Conservation (phyloP, 2,797 vertebrate genomes). For the Acridotheres tristis region DNA sequence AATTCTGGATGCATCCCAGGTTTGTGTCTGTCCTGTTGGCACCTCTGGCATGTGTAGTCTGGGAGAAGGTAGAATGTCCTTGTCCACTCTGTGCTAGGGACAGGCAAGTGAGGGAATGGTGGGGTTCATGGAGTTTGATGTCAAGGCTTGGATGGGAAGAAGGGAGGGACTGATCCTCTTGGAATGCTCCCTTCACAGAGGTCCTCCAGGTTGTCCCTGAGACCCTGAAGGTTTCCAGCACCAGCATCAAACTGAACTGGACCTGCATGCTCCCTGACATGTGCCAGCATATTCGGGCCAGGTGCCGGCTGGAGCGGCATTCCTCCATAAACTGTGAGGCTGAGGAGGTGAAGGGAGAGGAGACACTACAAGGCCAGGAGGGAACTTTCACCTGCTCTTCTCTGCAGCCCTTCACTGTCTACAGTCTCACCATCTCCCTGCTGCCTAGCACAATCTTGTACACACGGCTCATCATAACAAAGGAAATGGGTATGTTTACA, state of each 20-base stretch:
- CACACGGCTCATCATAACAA: background rate
- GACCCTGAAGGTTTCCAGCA: background rate
- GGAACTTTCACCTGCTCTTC: background rate
- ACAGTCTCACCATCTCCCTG: background rate
- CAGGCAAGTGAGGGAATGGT: background rate
- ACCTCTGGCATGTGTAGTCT: background rate
- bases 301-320: background rate
- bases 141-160: background rate
- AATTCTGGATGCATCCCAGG: background rate
- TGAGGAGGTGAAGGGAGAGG: background rate
- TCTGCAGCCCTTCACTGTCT: slow-evolving; percentile 32
- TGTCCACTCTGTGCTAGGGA: background rate
- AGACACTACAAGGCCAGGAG: background rate
- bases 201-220: background rate
- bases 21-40: background rate
- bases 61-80: background rate
- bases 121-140: background rate
- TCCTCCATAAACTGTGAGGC: background rate
- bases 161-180: background rate
- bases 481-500: background rate
- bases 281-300: background rate
- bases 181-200: background rate
- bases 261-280: background rate
- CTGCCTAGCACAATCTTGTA: background rate
- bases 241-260: slow-evolving; percentile 47